Evolutionary conservation across 1,140 invertebrate genomes (phyloP), one percentile per base, ranked within the genome.

Genomic region (Doryteuthis pealeii): DNA sequence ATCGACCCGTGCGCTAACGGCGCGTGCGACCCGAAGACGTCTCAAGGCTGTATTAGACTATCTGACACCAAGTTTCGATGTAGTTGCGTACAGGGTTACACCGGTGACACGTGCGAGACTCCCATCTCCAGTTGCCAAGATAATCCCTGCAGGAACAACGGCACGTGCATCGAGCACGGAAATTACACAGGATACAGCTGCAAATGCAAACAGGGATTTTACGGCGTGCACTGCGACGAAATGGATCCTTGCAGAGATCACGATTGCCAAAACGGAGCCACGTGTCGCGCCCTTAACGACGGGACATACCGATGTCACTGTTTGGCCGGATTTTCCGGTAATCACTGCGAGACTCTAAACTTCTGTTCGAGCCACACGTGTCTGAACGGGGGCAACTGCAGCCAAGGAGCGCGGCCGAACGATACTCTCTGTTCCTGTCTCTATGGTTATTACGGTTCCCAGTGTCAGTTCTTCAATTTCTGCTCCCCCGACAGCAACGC

Each of bases 251-350:
- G 88, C 71, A 70, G 75, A 40, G 73, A 74, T 6, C 73, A 75
- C 14, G 78, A 79, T 22, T 84, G 83, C 71, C 58, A 76, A 43
- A 77, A 81, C 73, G 71, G 73, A 2, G 82, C 77, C 40, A 70
- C 35, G 6, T 84, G 83, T 70, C 49, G 28, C 26, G 76, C 76
- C 35, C 26, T 70, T 14, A 71, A 62, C 1, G 95, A 95, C 54
- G 54, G 54, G 26, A 58, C 35, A 40, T 40, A 5, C 10, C 35
- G 35, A 40, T 86, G 85, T 71, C 49, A 74, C 8, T 86, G 85
- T 74, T 72, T 73, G 18, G 67, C 43, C 1, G 79, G 77, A 12
- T 84, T 67, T 66, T 72, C 73, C 15, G 85, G 85, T 12, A n/a
- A 30, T 14, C 72, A 32, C 4, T 84, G 83, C 71, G 78, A 80